Percentiles rank a stretch among this genome's conserved stretches.
These are phyloP conservation scores for Lepetodrilus schrolli DNA, from an alignment of 2,888 invertebrate species.

Conservation along the genomic window DNA sequence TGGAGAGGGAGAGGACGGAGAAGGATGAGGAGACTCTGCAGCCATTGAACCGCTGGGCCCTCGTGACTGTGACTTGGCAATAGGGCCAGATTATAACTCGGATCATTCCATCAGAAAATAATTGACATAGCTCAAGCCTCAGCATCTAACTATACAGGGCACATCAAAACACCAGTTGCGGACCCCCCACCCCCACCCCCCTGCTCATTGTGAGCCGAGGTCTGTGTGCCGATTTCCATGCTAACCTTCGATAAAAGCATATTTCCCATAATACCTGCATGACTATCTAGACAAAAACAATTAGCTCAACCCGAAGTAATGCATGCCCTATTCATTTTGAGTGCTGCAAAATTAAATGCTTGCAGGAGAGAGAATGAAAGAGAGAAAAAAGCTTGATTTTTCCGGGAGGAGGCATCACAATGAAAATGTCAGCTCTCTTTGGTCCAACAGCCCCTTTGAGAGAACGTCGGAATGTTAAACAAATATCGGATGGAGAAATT, in stretches of 20 bases:
- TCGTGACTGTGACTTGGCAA: constrained; percentile 8
- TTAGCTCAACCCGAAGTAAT: constrained; percentile 16
- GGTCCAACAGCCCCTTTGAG: constrained; percentile 9
- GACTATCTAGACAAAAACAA: constrained; percentile 12
- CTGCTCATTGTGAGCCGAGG: not conserved
- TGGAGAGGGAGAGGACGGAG: too few relatives aligned
- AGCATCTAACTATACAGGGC: not conserved
- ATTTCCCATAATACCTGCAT: constrained; percentile 7
- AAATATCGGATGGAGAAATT: constrained; percentile 14
- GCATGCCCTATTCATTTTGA: constrained; percentile 10
- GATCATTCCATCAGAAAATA: constrained; percentile 21
- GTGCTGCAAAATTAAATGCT: not conserved
- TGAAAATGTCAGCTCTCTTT: constrained; percentile 19
- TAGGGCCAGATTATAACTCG: constrained; percentile 11
- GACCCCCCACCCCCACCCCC: not conserved
- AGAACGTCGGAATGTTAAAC: constrained; percentile 1
- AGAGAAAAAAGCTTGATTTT: too few relatives aligned
- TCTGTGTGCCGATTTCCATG: too few relatives aligned
- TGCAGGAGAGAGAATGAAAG: too few relatives aligned
- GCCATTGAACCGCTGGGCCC: constrained; percentile 7
- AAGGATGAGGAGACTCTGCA: not conserved
- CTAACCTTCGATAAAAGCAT: constrained; percentile 15
- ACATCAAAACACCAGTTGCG: constrained; percentile 25
- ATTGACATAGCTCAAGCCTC: constrained; percentile 16
- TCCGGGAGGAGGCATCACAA: not conserved